These are phyloP conservation scores for Hydrolagus affinis DNA, from an alignment of 2,113 vertebrate genomes.

Conservation along the genomic window DNA sequence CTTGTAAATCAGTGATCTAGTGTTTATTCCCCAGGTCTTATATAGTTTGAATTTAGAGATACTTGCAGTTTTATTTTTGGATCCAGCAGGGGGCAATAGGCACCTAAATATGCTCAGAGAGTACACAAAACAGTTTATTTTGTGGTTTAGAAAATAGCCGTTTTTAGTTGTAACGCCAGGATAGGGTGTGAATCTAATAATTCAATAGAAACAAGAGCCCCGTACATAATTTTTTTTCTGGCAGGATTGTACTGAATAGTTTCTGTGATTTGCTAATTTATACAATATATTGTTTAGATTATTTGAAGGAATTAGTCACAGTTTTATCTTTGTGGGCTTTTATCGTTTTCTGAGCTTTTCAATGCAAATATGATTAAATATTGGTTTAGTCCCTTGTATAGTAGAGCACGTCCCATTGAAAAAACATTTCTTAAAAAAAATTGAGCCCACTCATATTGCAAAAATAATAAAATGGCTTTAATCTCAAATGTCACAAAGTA, in stretches of 20 bases:
- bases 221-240: not conserved
- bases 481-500: no score
- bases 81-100: constrained; percentile 12
- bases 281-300: not conserved
- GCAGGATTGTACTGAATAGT: not conserved
- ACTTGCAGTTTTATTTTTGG: not conserved
- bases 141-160: not conserved
- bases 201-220: not conserved
- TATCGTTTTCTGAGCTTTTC: no score
- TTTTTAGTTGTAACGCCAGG: not conserved
- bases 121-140: not conserved
- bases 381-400: no score
- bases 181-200: not conserved
- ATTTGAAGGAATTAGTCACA: not conserved
- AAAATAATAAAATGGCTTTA: no score
- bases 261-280: not conserved
- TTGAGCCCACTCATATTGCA: no score
- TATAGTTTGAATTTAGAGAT: no score
- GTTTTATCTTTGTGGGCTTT: not conserved
- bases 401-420: no score
- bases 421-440: no score
- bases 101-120: not conserved
- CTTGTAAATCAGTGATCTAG: not conserved
- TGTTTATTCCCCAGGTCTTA: no score
- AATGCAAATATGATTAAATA: not conserved